A percentile compares a stretch with the other conserved stretches of the same genome.
phyloP scores from a whole-genome alignment of 2,888 invertebrate species.

The Drosophila anomalata region DNA sequence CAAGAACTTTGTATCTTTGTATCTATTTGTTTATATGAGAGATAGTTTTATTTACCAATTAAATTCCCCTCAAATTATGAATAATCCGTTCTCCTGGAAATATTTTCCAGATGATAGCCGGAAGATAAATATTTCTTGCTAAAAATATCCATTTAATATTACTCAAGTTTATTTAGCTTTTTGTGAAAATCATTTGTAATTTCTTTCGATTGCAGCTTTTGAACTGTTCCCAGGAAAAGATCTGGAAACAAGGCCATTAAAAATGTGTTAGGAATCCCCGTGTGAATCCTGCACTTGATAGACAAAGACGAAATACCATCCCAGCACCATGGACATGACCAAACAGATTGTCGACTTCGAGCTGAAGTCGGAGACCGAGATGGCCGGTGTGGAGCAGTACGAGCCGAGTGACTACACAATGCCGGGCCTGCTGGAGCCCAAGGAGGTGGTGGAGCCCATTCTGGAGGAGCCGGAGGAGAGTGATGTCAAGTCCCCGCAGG shows the following conservation, averaged over 20 bases:
- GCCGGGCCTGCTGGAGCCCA: slow-evolving; percentile 22
- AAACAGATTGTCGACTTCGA: slow-evolving; percentile 81
- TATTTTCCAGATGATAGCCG: background rate
- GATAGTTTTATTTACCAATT: slow-evolving; percentile 2
- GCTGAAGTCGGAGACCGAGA: slow-evolving; percentile 60
- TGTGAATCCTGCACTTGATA: slow-evolving; percentile 6
- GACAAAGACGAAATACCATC: slow-evolving; percentile 13
- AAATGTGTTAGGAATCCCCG: slow-evolving; percentile 25
- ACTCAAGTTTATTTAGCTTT: slow-evolving; percentile 1
- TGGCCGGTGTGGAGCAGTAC: slow-evolving; percentile 38
- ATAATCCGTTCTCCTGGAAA: background rate
- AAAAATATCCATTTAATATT: background rate
- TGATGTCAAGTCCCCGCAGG: slow-evolving; percentile 11
- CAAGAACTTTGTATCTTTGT: background rate
- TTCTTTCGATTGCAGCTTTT: slow-evolving; percentile 12
- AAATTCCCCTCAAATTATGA: background rate
- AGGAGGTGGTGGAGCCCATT: slow-evolving; percentile 1
- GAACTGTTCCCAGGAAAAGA: slow-evolving; percentile 32
- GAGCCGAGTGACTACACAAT: slow-evolving; percentile 63
- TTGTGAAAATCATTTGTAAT: slow-evolving; percentile 7
- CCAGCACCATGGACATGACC: slow-evolving; percentile 78
- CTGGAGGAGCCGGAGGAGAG: background rate
- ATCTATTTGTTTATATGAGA: background rate
- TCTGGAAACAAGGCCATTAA: slow-evolving; percentile 11
- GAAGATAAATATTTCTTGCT: background rate